phyloP scores from a whole-genome alignment of 2,888 invertebrate species.

The Neoscelio sp. region DNA sequence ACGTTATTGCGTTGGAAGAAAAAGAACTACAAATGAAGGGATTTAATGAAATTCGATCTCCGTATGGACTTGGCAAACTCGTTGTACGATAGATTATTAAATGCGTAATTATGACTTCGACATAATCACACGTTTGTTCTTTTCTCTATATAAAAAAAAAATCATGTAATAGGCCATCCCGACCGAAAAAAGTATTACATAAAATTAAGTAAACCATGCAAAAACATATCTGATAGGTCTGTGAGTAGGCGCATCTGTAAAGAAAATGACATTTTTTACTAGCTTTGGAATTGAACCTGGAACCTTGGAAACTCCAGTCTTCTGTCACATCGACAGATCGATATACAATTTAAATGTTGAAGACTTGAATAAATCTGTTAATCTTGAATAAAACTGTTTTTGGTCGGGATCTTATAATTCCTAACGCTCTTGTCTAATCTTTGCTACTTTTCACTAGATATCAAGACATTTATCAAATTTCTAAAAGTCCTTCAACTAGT shows the following conservation, averaged over 20 bases:
- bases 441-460: slow-evolving; percentile 10
- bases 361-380: too few relatives aligned
- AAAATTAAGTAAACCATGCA: too few relatives aligned
- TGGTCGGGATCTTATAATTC: slow-evolving; percentile 18
- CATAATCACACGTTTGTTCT: slow-evolving; percentile 39
- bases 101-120: slow-evolving; percentile 29
- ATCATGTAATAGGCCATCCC: slow-evolving; percentile 8
- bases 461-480: slow-evolving; percentile 42
- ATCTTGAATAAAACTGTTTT: too few relatives aligned
- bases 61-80: slow-evolving; percentile 51
- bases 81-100: slow-evolving; percentile 44
- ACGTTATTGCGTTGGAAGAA: slow-evolving; percentile 18
- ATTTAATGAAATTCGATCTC: slow-evolving; percentile 35
- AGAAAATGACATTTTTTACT: too few relatives aligned
- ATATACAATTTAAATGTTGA: too few relatives aligned
- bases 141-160: too few relatives aligned
- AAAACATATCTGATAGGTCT: too few relatives aligned
- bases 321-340: too few relatives aligned
- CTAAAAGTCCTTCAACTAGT: slow-evolving; percentile 48
- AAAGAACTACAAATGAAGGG: slow-evolving; percentile 1
- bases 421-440: slow-evolving; percentile 13
- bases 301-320: too few relatives aligned
- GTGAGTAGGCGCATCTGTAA: too few relatives aligned
- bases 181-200: too few relatives aligned
- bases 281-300: too few relatives aligned